Base-by-base conservation (phyloP, 2,888 invertebrate genomes). In the Priocnemis perturbator region DNA sequence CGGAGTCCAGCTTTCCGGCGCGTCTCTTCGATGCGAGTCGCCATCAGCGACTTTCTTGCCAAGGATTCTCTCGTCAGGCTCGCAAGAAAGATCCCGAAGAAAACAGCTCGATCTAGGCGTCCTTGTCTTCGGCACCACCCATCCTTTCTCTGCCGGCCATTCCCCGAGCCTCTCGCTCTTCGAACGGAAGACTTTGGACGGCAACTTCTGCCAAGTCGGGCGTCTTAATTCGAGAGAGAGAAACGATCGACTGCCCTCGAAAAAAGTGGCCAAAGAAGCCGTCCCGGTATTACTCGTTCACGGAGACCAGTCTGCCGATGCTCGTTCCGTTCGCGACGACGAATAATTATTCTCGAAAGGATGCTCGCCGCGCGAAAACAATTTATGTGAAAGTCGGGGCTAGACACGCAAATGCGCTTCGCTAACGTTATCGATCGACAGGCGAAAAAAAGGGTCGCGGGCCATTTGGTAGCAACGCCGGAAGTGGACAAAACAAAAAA, bases 161-260 rank as follows among this genome's bases (percentile, higher is more conserved):
- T 21, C 59, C 44, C 17, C 47, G 17, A 30, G 37, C 21, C 59
- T 14, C 15, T 58, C 56, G 47, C n/a, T 15, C 53, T 64, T 52
- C 48, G 47, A 21, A 45, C 55, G 44, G 21, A 19, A 47, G 19
- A 55, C 57, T 56, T 65, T 60, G 21, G 20, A 44, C 53, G 56
- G 44, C 23, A 69, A 73, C 57, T 74, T 72, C 55, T 53, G 69
- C 37, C 64, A 58, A 61, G 58, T 63, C 66, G 26, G 55, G 55
- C 63, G 73, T 69, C 66, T 74, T 66, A 66, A 74, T 66, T 66
- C 59, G 69, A 60, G 64, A 57, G 60, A 26, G 66, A 60, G 64
- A 53, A 53, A 21, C 61, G 64, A 71, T 59, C 61, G 57, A 70
- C 50, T 48, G 17, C 15, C 21, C 15, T 45, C 23, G 26, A 47